Percentiles rank a stretch among this genome's conserved stretches.
Evolutionary conservation across 2,888 invertebrate genomes (phyloP).

Genomic region (Patella caerulea): DNA sequence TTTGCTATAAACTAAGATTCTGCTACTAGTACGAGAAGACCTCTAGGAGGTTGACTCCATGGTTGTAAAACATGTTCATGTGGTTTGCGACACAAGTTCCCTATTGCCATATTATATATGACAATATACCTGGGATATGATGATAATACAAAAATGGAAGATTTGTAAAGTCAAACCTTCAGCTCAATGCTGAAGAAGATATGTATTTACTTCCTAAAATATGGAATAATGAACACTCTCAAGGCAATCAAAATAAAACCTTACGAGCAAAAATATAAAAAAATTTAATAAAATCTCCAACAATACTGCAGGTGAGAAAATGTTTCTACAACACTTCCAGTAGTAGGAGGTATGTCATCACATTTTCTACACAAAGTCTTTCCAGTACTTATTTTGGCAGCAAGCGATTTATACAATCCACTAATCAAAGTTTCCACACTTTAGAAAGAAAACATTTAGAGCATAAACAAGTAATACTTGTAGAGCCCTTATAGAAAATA

Average conservation of each 20-base stretch:
- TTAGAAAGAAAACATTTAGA: too few species aligned
- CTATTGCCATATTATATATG: conserved; percentile 1
- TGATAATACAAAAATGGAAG: conserved; percentile 9
- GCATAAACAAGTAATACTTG: too few species aligned
- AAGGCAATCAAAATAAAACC: conserved; percentile 6
- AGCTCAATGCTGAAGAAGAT: conserved; percentile 10
- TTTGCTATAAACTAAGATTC: conserved; percentile 8
- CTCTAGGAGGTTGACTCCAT: conserved; percentile 24
- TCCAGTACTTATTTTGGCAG: conserved; percentile 3
- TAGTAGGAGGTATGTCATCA: too few species aligned
- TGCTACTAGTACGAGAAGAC: not conserved
- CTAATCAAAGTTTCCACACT: too few species aligned
- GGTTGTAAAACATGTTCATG: not conserved
- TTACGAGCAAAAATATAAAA: conserved; percentile 1
- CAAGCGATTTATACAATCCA: not conserved
- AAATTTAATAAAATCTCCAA: conserved; percentile 1
- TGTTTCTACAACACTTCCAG: too few species aligned
- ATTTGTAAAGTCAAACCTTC: conserved; percentile 1
- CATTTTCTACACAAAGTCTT: not conserved
- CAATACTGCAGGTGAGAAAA: not conserved
- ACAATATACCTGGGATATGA: not conserved
- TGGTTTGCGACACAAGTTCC: conserved; percentile 8
- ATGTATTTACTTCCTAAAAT: conserved; percentile 11
- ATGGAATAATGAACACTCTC: conserved; percentile 13
- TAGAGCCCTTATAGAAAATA: too few species aligned